Evolutionary conservation across 2,113 vertebrate species (phyloP).

Genomic region (Neotoma lepida): DNA sequence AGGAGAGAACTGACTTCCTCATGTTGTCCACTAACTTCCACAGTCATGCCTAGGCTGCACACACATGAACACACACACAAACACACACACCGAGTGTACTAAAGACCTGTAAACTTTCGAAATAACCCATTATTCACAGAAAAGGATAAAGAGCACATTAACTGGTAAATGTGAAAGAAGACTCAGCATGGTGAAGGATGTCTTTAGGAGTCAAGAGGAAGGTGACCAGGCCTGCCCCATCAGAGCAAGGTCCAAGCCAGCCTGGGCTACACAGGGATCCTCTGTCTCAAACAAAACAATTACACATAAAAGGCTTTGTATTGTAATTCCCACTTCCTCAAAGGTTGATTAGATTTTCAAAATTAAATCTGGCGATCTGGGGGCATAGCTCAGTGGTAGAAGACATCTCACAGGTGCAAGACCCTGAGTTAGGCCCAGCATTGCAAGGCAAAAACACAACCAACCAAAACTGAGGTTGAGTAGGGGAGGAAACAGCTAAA

Average conservation of each 20-base stretch:
- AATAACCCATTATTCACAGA: neutral
- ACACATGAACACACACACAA: neutral
- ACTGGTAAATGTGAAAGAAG: neutral
- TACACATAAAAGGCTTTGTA: neutral
- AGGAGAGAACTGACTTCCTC: neutral
- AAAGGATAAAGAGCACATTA: neutral
- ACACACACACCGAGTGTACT: too few species aligned
- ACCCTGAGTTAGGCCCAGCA: neutral
- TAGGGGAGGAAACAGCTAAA: neutral
- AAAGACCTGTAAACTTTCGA: neutral
- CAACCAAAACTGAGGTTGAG: neutral
- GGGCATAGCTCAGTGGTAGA: neutral
- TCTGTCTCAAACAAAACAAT: neutral
- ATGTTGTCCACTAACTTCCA: too few species aligned
- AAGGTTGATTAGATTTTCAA: neutral
- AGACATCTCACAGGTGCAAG: too few species aligned
- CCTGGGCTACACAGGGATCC: neutral
- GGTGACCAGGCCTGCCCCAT: neutral
- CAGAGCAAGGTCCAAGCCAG: neutral
- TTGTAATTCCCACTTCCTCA: constrained; percentile 12
- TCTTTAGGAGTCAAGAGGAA: neutral
- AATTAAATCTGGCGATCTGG: too few species aligned
- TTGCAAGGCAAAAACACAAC: too few species aligned
- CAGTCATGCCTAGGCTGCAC: neutral
- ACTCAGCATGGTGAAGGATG: accelerated